Conservation (phyloP, 2,888 invertebrate species). For the Liodrosophila aerea region DNA sequence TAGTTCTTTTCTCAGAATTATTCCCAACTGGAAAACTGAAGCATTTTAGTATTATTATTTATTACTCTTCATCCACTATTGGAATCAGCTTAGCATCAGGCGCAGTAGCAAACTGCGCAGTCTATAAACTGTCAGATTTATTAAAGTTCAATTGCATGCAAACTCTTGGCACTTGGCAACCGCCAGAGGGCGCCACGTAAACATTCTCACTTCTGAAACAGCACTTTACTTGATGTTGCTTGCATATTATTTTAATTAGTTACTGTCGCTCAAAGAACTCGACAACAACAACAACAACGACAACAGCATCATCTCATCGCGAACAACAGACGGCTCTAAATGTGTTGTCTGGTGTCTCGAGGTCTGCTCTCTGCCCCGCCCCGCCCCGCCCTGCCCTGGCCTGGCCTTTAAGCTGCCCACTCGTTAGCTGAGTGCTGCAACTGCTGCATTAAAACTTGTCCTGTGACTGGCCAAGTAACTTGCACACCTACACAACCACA, state of each 20-base stretch:
- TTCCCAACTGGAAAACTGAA: no score
- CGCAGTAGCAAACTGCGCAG: no score
- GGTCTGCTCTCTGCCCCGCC: no score
- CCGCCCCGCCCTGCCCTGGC: no score
- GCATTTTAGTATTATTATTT: no score
- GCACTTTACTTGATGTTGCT: constrained; percentile 44
- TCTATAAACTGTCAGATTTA: no score
- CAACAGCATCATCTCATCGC: neutral
- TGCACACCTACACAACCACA: constrained; percentile 7
- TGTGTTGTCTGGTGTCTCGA: no score
- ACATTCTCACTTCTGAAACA: constrained; percentile 33
- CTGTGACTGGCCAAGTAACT: constrained; percentile 33
- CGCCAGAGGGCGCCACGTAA: constrained; percentile 26
- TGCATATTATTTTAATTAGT: constrained; percentile 65
- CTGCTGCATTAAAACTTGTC: constrained; percentile 46
- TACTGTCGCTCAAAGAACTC: constrained; percentile 40
- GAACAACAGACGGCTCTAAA: no score
- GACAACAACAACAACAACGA: constrained; percentile 2
- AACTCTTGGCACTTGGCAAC: constrained; percentile 1
- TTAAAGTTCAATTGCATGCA: no score
- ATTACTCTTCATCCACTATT: no score
- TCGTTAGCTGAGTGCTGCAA: constrained; percentile 36
- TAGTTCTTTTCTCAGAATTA: no score
- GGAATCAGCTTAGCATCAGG: no score
- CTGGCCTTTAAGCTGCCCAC: constrained; percentile 11